Base-by-base conservation (phyloP, 1,140 invertebrate genomes). In the Uloborus diversus region DNA sequence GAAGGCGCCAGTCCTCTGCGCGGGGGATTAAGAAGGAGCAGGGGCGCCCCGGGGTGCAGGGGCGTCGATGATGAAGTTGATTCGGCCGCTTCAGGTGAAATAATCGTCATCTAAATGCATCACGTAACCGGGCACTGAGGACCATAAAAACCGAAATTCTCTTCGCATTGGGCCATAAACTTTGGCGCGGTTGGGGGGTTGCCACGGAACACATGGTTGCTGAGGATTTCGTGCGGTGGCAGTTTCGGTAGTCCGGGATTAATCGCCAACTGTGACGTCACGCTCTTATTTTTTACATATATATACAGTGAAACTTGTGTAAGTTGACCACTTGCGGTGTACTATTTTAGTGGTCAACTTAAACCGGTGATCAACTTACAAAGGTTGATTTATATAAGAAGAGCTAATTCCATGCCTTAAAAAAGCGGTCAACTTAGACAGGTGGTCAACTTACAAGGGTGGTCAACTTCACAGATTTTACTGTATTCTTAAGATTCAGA, bases 31-130 rank as follows among this genome's bases (percentile, higher is more conserved):
- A 73, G 56, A 47, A 56, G 30, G 32, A 61, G 69, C 28, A 73
- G 53, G 51, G 69, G 69, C 51, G 37, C 37, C 37, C 37, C 37
- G 17, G 37, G 69, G 37, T 32, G 30, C 56, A 5, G 32, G 23
- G 56, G 56, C 32, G 56, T 59, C 62, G 25, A 61, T 73, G 69
- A 73, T 73, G 69, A 73, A 73, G 69, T 73, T 73, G 59, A 73
- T 73, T 59, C 69, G 69, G 17, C 27, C 56, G 53, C 69, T 73
- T 73, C 69, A 73, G 69, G 69, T 73, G 69, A 57, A 73, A 73
- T 73, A 73, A 73, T 73, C 69, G 69, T 47, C 69, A 73, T 73
- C 69, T 73, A 73, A 73, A 73, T 73, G 69, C 69, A 73, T 73
- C 69, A 73, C 69, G 69, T 57, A 73, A 47, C 56, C 25, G 69